Percentiles rank a stretch among this genome's conserved stretches.
Conservation (phyloP, 1,140 invertebrate species). For the Homarus americanus region DNA sequence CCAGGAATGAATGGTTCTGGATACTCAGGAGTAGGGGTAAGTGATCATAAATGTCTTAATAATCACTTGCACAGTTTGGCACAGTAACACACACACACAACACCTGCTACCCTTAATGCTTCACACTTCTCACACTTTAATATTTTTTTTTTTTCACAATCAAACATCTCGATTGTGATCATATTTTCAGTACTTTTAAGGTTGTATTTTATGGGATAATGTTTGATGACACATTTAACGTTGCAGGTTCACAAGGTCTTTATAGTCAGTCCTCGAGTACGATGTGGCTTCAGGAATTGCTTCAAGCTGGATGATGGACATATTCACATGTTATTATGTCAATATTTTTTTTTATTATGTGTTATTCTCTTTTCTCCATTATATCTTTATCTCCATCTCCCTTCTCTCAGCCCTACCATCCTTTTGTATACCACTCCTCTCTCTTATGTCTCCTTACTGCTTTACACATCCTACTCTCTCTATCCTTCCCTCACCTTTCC, state of each 20-base stretch:
- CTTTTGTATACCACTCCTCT: neutral
- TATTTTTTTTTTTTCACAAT: neutral
- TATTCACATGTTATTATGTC: too few relatives aligned
- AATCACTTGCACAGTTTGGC: neutral
- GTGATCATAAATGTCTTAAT: neutral
- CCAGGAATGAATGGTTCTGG: conserved; percentile 85
- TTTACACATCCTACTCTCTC: neutral
- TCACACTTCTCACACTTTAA: neutral
- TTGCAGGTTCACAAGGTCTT: too few relatives aligned
- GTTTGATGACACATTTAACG: too few relatives aligned
- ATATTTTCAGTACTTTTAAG: too few relatives aligned
- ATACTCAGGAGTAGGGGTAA: conserved; percentile 77
- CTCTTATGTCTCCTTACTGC: neutral
- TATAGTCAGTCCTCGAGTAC: too few relatives aligned
- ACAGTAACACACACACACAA: neutral
- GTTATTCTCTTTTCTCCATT: neutral
- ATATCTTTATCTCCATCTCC: too few relatives aligned
- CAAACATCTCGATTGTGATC: too few relatives aligned
- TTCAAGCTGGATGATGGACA: too few relatives aligned
- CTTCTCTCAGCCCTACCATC: too few relatives aligned
- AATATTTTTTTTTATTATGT: neutral
- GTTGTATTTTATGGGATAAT: too few relatives aligned
- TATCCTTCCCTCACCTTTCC: neutral
- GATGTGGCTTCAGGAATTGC: too few relatives aligned
- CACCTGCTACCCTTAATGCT: neutral